These are phyloP conservation scores for Salarias fasciatus DNA, from an alignment of 2,797 vertebrate genomes.

Conservation along the genomic window DNA sequence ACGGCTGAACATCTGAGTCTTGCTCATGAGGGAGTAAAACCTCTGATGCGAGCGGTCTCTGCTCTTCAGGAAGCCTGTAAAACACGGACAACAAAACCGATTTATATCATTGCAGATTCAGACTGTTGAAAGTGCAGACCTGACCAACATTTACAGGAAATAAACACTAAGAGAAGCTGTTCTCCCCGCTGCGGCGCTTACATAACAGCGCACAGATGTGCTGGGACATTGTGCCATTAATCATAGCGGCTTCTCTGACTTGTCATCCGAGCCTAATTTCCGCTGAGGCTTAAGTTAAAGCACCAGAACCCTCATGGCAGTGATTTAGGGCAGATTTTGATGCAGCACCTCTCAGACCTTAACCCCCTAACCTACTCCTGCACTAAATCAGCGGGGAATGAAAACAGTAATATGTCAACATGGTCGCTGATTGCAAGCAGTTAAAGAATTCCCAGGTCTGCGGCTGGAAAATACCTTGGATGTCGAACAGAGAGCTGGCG, in stretches of 20 bases:
- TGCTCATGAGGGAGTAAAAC: conserved; percentile 98
- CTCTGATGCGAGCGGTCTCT: conserved; percentile 97
- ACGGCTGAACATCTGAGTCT: conserved; percentile 99
- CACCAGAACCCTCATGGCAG: conserved; percentile 50
- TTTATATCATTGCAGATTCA: neutral
- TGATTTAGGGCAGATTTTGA: conserved; percentile 58
- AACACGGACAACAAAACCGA: neutral
- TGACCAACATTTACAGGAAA: conserved; percentile 43
- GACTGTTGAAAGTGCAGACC: neutral
- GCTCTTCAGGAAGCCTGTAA: conserved; percentile 94
- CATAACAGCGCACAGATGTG: conserved; percentile 72
- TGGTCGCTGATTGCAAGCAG: neutral
- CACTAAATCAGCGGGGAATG: conserved; percentile 16
- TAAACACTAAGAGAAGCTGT: conserved; percentile 47
- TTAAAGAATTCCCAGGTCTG: too few relatives aligned
- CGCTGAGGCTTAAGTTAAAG: conserved; percentile 60
- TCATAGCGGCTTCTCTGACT: conserved; percentile 55
- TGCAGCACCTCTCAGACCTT: conserved; percentile 35
- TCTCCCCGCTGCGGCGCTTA: conserved; percentile 51
- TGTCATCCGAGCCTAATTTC: conserved; percentile 65
- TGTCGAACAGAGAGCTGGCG: conserved; percentile 94
- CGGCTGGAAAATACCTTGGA: conserved; percentile 86
- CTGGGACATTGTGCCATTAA: conserved; percentile 63
- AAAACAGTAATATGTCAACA: conserved; percentile 3
- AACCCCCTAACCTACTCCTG: conserved; percentile 20